Conservation (phyloP, 1,140 invertebrate genomes). For the Drosophila mauritiana region DNA sequence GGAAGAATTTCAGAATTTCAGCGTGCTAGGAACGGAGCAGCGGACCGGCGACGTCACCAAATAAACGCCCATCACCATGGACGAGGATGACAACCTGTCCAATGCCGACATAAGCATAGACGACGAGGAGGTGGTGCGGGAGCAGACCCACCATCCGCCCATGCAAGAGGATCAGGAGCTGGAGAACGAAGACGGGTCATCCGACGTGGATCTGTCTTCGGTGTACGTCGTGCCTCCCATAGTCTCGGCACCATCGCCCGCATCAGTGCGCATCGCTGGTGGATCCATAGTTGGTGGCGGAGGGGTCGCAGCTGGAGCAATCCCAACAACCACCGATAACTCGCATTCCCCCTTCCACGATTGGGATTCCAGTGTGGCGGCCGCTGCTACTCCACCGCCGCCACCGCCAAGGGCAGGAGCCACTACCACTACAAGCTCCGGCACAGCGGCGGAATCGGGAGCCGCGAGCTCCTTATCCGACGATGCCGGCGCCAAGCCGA, state of each 20-base stretch:
- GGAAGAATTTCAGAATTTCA: slow-evolving; percentile 32
- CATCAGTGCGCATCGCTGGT: background rate
- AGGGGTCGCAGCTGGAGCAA: slow-evolving; percentile 4
- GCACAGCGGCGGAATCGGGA: background rate
- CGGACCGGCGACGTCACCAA: slow-evolving; percentile 65
- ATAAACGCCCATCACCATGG: slow-evolving; percentile 59
- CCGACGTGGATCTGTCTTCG: slow-evolving; percentile 56
- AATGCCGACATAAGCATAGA: slow-evolving; percentile 79
- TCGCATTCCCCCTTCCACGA: slow-evolving; percentile 67
- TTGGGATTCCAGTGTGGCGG: slow-evolving; percentile 57
- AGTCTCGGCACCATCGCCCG: slow-evolving; percentile 1
- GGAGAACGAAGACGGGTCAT: slow-evolving; percentile 33
- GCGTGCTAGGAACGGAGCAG: slow-evolving; percentile 29
- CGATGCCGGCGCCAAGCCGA: slow-evolving; percentile 63
- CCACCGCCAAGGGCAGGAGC: slow-evolving; percentile 7
- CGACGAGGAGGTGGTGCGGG: slow-evolving; percentile 50
- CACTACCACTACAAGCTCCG: background rate
- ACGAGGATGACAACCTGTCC: slow-evolving; percentile 79
- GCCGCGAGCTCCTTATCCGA: slow-evolving; percentile 10
- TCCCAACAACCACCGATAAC: slow-evolving; percentile 22
- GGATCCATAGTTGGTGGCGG: background rate
- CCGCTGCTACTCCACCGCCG: slow-evolving; percentile 8
- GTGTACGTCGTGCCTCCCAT: slow-evolving; percentile 51
- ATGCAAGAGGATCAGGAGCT: slow-evolving; percentile 28
- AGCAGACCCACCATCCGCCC: slow-evolving; percentile 15